Percentiles rank a stretch among this genome's conserved stretches.
Evolutionary conservation across 30 jellyfish, hydroid and myxozoan genomes (phyloP).

Genomic region (Aurelia coerulea): DNA sequence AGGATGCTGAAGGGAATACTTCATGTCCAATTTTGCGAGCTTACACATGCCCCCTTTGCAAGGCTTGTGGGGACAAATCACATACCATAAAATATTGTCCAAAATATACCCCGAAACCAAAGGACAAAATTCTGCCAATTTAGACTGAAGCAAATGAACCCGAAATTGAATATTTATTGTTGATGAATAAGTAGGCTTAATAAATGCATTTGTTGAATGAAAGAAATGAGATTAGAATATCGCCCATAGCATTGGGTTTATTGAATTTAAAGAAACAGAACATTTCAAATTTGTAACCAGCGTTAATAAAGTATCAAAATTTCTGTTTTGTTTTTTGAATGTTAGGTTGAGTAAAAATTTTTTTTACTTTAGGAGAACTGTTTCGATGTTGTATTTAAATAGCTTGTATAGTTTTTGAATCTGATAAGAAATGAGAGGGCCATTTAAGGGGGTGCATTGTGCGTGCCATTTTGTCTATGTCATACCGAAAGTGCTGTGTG

Average conservation of each 20-base stretch:
- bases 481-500: no score
- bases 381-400: no score
- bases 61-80: constrained; percentile 94
- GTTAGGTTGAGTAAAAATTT: no score
- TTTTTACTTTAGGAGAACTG: no score
- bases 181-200: background rate
- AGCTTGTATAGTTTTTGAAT: no score
- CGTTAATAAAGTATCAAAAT: background rate
- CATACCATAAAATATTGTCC: constrained; percentile 99
- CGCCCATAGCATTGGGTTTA: background rate
- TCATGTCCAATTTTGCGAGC: constrained; percentile 98
- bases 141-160: background rate
- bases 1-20: constrained; percentile 96
- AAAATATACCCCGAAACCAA: constrained; percentile 97
- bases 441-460: no score
- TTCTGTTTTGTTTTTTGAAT: background rate
- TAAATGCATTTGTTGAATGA: background rate
- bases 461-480: no score
- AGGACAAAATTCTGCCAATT: constrained; percentile 74
- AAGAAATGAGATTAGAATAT: background rate
- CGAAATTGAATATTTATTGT: background rate
- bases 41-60: constrained; percentile 99
- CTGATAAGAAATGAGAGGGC: no score
- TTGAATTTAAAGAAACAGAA: background rate
- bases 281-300: background rate